Percentiles rank a stretch among this genome's conserved stretches.
Evolutionary conservation across 2,113 vertebrate genomes (phyloP).

Genomic region (Phasianus colchicus): DNA sequence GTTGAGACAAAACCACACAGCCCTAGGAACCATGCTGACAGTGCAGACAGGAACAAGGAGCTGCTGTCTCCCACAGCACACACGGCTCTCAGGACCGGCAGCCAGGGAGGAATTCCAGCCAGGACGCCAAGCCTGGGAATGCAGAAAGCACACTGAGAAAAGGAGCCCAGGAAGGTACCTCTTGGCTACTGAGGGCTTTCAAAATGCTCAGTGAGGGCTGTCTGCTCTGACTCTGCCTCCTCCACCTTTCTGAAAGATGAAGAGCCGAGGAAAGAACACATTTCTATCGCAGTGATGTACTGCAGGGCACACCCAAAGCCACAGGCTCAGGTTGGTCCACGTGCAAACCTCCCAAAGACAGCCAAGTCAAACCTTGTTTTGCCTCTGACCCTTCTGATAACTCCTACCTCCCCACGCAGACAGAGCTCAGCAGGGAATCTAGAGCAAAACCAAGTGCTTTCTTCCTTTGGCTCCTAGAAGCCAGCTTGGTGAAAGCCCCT

Average conservation of each 20-base stretch:
- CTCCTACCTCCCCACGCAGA: not conserved
- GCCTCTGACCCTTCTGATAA: not conserved
- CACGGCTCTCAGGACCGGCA: not conserved
- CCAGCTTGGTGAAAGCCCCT: not conserved
- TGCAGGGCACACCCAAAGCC: not conserved
- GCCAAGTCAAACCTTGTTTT: not conserved
- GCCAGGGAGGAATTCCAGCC: not conserved
- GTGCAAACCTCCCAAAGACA: not conserved
- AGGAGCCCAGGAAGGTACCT: not conserved
- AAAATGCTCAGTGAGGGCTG: not conserved
- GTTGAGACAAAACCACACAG: not conserved
- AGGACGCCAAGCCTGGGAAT: not conserved
- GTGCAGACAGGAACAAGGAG: constrained; percentile 33
- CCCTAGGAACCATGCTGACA: constrained; percentile 11
- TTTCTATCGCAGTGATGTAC: not conserved
- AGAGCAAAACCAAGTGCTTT: not conserved
- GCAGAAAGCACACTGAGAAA: not conserved
- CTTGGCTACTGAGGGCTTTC: not conserved
- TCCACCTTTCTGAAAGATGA: not conserved
- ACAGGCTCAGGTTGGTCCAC: not conserved
- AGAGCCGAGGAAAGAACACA: fast-evolving
- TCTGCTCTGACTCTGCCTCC: not conserved
- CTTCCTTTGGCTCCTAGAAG: not conserved
- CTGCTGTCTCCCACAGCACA: not conserved
- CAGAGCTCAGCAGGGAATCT: not conserved